Evolutionary conservation across 2,888 invertebrate species (phyloP).

Genomic region (Timandra comae): DNA sequence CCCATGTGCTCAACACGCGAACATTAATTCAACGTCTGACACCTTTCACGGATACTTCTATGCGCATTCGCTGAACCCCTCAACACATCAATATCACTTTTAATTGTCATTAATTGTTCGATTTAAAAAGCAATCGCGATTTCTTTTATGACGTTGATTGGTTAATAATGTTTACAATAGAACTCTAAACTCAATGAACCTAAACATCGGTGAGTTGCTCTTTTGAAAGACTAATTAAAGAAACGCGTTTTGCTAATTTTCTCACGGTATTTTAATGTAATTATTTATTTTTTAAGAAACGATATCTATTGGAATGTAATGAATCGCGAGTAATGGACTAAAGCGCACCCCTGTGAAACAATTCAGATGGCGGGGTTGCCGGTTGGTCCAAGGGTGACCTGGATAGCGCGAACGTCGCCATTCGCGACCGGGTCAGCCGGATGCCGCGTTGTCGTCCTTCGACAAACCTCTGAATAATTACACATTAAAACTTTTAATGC

Average conservation of each 20-base stretch:
- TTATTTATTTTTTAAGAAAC: too few relatives aligned
- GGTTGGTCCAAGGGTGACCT: constrained; percentile 53
- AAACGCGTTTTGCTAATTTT: too few relatives aligned
- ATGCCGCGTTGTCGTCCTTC: constrained; percentile 51
- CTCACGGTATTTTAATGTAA: too few relatives aligned
- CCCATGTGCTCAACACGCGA: constrained; percentile 63
- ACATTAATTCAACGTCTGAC: constrained; percentile 62
- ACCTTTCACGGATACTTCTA: constrained; percentile 47
- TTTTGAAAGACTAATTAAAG: too few relatives aligned
- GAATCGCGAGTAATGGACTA: too few relatives aligned
- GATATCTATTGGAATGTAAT: too few relatives aligned
- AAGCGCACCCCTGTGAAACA: too few relatives aligned
- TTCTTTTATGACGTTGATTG: too few relatives aligned
- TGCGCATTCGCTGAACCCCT: constrained; percentile 36
- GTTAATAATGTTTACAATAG: too few relatives aligned
- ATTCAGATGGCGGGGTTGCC: constrained; percentile 18
- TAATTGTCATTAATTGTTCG: constrained; percentile 33
- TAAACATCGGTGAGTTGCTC: too few relatives aligned
- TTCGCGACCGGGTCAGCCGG: constrained; percentile 68
- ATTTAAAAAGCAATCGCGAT: background rate
- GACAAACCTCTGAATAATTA: constrained; percentile 26
- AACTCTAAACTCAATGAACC: too few relatives aligned
- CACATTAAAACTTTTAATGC: constrained; percentile 22
- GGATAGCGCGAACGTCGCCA: constrained; percentile 71
- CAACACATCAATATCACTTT: constrained; percentile 30